These are phyloP conservation scores for Pteropus alecto DNA, from an alignment of 2,113 vertebrate genomes.

Conservation along the genomic window DNA sequence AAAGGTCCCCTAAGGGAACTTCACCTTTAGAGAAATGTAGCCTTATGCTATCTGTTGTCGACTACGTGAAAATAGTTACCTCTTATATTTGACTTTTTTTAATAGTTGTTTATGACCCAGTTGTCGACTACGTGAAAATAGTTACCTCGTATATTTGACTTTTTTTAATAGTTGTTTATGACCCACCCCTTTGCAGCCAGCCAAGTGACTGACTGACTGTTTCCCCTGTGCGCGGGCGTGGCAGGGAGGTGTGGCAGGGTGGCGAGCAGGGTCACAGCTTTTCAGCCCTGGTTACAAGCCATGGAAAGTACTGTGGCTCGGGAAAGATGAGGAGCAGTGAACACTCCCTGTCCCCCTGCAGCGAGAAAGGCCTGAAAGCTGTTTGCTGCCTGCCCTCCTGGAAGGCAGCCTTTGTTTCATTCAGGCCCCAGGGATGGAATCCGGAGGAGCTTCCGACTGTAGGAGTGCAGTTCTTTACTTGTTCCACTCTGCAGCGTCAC, in stretches of 20 bases:
- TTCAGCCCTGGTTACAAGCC: background rate
- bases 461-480: background rate
- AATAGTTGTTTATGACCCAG: background rate
- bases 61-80: background rate
- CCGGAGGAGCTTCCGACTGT: background rate
- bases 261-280: background rate
- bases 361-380: background rate
- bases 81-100: background rate
- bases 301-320: background rate
- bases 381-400: background rate
- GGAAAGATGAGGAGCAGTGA: background rate
- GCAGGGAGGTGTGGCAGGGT: background rate
- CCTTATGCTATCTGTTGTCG: background rate
- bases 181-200: background rate
- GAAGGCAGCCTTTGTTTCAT: background rate
- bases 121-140: background rate
- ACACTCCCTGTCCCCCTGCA: background rate
- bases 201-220: background rate
- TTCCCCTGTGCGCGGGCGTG: background rate
- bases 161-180: conserved; percentile 6
- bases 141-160: background rate
- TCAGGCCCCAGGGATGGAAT: background rate
- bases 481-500: background rate
- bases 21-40: background rate
- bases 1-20: background rate